phyloP scores from a whole-genome alignment of 2,113 vertebrate species.

The Naja naja region DNA sequence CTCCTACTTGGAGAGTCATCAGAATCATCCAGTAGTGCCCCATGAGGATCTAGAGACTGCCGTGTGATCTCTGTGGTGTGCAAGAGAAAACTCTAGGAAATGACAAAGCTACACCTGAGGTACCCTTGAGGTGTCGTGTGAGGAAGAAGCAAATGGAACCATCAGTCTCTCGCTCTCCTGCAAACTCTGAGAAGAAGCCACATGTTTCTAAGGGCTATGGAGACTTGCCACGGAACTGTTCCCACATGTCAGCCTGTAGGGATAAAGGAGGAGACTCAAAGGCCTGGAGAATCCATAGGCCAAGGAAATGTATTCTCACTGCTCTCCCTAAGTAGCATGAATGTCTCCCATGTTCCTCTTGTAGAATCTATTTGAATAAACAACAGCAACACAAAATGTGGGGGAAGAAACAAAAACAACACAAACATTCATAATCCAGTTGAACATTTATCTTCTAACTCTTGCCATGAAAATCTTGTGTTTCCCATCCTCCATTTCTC shows the following conservation, averaged over 20 bases:
- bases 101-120: constrained; percentile 48
- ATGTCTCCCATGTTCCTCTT: constrained; percentile 70
- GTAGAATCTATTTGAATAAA: constrained; percentile 68
- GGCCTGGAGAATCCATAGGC: constrained; percentile 68
- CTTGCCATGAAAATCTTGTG: constrained; percentile 4
- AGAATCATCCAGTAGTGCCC: constrained; percentile 70
- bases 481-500: background rate
- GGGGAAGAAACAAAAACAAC: constrained; percentile 24
- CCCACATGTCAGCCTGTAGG: constrained; percentile 59
- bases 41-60: constrained; percentile 94
- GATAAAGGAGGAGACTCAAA: constrained; percentile 62
- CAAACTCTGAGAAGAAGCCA: constrained; percentile 69
- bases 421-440: constrained; percentile 36
- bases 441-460: constrained; percentile 28
- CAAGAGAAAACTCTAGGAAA: constrained; percentile 34
- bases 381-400: constrained; percentile 43
- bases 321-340: constrained; percentile 82
- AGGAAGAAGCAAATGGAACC: constrained; percentile 70
- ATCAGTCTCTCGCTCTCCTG: constrained; percentile 52
- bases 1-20: constrained; percentile 80
- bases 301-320: constrained; percentile 63
- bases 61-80: constrained; percentile 76
- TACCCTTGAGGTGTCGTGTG: constrained; percentile 19
- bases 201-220: constrained; percentile 74
- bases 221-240: constrained; percentile 58